Evolutionary conservation across 2,113 vertebrate genomes (phyloP), one percentile per base, ranked within the genome.

Genomic region (Podarcis raffonei): DNA sequence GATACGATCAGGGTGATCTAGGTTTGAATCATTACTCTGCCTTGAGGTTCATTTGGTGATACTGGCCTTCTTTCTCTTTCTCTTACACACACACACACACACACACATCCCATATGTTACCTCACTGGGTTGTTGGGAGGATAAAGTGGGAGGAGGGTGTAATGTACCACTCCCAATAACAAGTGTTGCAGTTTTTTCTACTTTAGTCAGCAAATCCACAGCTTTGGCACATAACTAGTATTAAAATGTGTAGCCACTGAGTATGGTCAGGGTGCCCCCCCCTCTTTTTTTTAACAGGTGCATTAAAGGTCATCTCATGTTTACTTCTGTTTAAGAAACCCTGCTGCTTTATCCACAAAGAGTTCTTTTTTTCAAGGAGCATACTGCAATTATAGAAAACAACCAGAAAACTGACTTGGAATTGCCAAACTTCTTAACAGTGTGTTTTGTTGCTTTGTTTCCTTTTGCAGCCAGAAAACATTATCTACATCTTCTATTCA

Each of bases 401-500:
- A 65, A 76, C 72, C 48, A 27, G 53, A 32, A 23, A 25, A 13
- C 6, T 42, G 42, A 15, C 94, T 81, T 89, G 88, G 83, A 90
- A 94, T 90, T 94, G 93, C 90, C 94, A 80, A 62, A 87, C 88
- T 90, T 96, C 92, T 97, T 94, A 96, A 79, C 65, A 78, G 6
- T 30, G 1, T 81, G 81, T 95, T 53, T 89, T 94, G 81, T 96
- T 2, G 0, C 87, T 94, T 53, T 6, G 0, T 88, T 95, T 95
- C 86, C 87, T 74, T 83, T 87, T 91, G 93, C 93, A 98, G 97
- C 96, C 97, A 98, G 97, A 98, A 98, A 96, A 98, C 97, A 91
- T 96, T 98, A 96, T 98, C 97, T 90, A 98, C 97, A 27, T 98
- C 97, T 94, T 98, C 97, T 90, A 96, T 98, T 96, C 97, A 98